phyloP scores from a whole-genome alignment of 2,113 vertebrate genomes.

The Astur gentilis region DNA sequence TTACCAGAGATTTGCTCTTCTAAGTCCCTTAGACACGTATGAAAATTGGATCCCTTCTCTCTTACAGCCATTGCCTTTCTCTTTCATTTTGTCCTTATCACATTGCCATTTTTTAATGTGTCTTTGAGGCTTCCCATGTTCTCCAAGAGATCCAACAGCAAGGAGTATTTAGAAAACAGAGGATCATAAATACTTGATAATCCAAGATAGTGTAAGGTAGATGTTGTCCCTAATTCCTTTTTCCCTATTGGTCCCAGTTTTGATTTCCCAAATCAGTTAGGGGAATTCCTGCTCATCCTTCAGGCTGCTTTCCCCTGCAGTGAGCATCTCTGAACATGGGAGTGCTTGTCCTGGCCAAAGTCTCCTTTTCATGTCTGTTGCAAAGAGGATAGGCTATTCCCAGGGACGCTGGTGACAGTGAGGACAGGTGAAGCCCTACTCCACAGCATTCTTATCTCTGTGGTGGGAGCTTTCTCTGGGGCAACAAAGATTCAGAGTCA shows the following conservation, averaged over 20 bases:
- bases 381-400: not conserved
- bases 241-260: not conserved
- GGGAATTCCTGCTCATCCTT: not conserved
- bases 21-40: not conserved
- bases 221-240: not conserved
- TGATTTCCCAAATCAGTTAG: not conserved
- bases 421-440: not conserved
- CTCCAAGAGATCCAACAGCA: not conserved
- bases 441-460: not conserved
- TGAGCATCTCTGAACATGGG: not conserved
- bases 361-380: not conserved
- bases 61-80: not conserved
- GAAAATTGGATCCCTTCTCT: not conserved
- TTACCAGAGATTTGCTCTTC: not conserved
- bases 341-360: not conserved
- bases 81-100: not conserved
- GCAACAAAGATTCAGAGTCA: not conserved
- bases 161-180: not conserved
- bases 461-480: not conserved
- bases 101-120: not conserved
- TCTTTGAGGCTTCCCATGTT: not conserved
- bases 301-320: not conserved
- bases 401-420: not conserved
- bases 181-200: not conserved
- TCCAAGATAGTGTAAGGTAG: not conserved